phyloP scores from a whole-genome alignment of 2,113 vertebrate genomes.

The Sterrhoptilus dennistouni region DNA sequence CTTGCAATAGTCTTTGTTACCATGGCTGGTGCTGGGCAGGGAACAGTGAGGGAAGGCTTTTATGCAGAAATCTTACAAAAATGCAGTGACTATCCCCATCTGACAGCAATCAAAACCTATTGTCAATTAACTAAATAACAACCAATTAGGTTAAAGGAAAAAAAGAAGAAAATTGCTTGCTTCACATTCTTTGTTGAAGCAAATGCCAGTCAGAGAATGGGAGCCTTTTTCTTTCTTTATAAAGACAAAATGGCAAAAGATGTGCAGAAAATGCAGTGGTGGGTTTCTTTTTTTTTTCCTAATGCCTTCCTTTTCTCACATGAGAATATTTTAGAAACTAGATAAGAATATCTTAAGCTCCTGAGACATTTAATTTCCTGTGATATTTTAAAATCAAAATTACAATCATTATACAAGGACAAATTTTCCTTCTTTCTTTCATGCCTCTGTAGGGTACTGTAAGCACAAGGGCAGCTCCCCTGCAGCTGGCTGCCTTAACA shows the following conservation, averaged over 20 bases:
- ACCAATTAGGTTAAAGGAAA: conserved; percentile 34
- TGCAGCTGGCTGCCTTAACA: neutral
- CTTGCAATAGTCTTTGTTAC: conserved; percentile 12
- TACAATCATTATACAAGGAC: neutral
- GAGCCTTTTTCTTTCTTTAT: neutral
- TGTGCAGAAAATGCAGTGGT: neutral
- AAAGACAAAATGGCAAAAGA: neutral
- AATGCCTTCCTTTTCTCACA: neutral
- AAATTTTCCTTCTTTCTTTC: neutral
- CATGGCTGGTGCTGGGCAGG: neutral
- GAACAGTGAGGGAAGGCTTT: neutral
- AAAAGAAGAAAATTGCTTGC: conserved; percentile 12
- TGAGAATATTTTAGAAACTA: neutral
- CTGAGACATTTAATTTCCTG: conserved; percentile 8
- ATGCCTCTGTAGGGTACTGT: neutral
- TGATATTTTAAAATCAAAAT: neutral
- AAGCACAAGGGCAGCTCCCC: neutral
- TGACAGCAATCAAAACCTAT: conserved; percentile 48
- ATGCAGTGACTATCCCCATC: neutral
- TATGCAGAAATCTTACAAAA: conserved; percentile 14
- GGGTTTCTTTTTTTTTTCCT: neutral
- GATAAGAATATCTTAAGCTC: neutral
- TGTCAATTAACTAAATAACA: conserved; percentile 46
- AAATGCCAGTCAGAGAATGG: neutral
- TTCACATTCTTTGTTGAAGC: conserved; percentile 22